Conservation (phyloP, 2,113 vertebrate genomes). For the Melospiza melodia region DNA sequence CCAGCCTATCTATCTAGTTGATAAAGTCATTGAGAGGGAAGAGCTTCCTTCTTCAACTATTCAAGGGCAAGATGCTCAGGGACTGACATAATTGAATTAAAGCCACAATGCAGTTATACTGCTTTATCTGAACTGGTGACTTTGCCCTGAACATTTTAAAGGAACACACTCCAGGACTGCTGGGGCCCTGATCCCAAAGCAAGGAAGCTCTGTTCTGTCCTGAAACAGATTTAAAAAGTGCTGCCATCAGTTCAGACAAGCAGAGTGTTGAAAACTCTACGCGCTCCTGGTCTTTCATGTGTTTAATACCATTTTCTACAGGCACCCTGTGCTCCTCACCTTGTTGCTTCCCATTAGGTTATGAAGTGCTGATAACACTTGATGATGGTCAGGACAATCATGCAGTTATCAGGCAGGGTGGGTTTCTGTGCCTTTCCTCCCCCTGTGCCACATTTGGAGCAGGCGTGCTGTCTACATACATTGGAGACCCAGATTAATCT, state of each 20-base stretch:
- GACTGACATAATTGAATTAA: neutral
- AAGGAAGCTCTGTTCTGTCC: neutral
- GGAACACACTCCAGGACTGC: neutral
- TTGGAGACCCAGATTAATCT: conserved; percentile 43
- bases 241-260: neutral
- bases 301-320: neutral
- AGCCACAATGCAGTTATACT: neutral
- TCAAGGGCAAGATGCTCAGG: neutral
- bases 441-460: neutral
- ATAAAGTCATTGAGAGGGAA: neutral
- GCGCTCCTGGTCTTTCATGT: neutral
- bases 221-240: neutral
- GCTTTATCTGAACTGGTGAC: neutral
- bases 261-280: neutral
- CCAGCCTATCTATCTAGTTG: neutral
- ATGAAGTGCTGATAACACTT: neutral
- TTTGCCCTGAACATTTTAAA: neutral
- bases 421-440: neutral
- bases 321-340: neutral
- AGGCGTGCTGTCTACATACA: neutral
- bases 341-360: neutral
- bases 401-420: neutral
- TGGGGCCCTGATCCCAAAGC: neutral
- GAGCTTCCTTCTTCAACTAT: neutral
- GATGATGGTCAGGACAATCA: neutral